Evolutionary conservation across 2,888 invertebrate species (phyloP).

Genomic region (Dryococelus australis): DNA sequence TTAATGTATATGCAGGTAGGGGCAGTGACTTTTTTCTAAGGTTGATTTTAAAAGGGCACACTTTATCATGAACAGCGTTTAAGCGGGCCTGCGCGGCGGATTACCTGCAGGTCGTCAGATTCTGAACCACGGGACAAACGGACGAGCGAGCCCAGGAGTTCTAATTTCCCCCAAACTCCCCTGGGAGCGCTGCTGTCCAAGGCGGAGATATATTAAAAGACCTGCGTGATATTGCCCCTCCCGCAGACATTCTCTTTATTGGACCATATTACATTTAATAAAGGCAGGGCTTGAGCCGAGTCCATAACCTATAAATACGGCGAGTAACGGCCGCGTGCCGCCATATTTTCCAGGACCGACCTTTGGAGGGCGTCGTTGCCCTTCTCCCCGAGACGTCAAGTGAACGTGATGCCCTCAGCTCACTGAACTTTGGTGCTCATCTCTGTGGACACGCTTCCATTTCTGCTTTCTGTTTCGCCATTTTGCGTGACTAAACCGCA

Average conservation of each 20-base stretch:
- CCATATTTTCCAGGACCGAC: neutral
- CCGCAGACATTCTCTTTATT: neutral
- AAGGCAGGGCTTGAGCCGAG: neutral
- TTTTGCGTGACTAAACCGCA: too few relatives aligned
- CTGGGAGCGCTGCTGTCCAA: neutral
- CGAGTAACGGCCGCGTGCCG: neutral
- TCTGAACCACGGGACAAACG: neutral
- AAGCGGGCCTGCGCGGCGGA: too few relatives aligned
- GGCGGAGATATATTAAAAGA: neutral
- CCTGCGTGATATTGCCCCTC: neutral
- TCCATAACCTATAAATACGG: conserved; percentile 1
- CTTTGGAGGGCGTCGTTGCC: neutral
- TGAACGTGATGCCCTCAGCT: too few relatives aligned
- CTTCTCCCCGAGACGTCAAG: too few relatives aligned
- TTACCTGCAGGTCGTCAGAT: too few relatives aligned
- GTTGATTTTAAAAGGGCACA: too few relatives aligned
- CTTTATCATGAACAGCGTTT: too few relatives aligned
- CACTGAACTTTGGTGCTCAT: too few relatives aligned
- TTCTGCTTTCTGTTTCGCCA: too few relatives aligned
- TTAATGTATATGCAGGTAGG: too few relatives aligned
- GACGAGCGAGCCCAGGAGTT: neutral
- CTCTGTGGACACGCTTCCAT: too few relatives aligned
- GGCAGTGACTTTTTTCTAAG: too few relatives aligned
- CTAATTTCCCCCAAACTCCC: neutral
- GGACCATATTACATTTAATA: neutral